Conservation (phyloP, 2,113 vertebrate species). For the Chaetorhynchus papuensis region DNA sequence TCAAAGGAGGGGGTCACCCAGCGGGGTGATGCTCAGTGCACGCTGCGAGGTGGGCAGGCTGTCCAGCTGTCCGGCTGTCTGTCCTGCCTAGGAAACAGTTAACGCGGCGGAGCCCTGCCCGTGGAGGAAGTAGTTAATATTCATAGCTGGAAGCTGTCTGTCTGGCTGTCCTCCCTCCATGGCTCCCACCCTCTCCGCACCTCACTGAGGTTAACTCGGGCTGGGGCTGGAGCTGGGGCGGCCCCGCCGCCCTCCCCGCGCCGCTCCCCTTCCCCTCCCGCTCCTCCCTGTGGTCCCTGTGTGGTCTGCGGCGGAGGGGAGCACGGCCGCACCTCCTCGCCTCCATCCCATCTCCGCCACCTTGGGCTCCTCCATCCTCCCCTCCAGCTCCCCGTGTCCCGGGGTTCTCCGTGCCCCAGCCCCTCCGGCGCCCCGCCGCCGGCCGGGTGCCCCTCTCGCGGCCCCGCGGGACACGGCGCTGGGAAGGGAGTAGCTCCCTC, state of each 20-base stretch:
- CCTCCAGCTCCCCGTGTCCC: not conserved
- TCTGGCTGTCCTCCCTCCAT: not conserved
- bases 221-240: not conserved
- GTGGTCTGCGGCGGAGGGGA: conserved; percentile 22
- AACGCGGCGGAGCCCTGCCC: not conserved
- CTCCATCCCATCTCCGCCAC: not conserved
- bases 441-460: not conserved
- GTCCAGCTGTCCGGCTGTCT: not conserved
- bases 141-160: conserved; percentile 45
- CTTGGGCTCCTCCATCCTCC: not conserved
- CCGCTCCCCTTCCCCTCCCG: not conserved
- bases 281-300: not conserved
- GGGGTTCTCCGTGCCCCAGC: not conserved
- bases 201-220: conserved; percentile 32
- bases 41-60: not conserved
- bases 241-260: not conserved
- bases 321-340: not conserved
- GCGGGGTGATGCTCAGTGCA: not conserved
- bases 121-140: conserved; percentile 65
- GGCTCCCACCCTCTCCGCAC: not conserved
- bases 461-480: not conserved
- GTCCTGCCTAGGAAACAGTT: conserved; percentile 50
- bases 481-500: not conserved
- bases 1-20: not conserved
- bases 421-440: not conserved